These are phyloP conservation scores for Herpailurus yagouaroundi DNA, from an alignment of 2,113 vertebrate species.

Conservation along the genomic window DNA sequence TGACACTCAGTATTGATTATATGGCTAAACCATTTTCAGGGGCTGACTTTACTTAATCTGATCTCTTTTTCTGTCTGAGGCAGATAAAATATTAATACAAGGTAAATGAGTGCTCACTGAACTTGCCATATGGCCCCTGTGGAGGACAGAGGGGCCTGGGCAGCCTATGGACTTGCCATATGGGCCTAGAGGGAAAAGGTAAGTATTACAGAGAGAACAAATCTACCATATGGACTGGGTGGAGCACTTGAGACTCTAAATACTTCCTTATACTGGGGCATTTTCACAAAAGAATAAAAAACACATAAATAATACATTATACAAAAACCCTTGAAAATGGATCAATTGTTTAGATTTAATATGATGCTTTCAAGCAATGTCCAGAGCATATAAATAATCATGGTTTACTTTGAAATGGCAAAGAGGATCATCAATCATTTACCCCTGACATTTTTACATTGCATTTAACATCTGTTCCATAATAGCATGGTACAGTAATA, in stretches of 20 bases:
- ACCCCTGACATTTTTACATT: slow-evolving; percentile 89
- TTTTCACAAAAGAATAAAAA: slow-evolving; percentile 84
- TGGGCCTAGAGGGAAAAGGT: slow-evolving; percentile 87
- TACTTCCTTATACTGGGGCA: slow-evolving; percentile 80
- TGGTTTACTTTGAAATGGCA: slow-evolving; percentile 87
- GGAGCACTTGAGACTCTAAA: slow-evolving; percentile 81
- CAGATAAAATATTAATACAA: slow-evolving; percentile 86
- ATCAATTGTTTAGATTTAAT: slow-evolving; percentile 89
- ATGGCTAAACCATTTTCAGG: slow-evolving; percentile 76
- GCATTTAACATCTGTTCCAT: slow-evolving; percentile 88
- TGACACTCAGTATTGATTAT: slow-evolving; percentile 79
- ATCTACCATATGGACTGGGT: slow-evolving; percentile 88
- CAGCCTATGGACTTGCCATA: slow-evolving; percentile 86
- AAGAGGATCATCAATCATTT: slow-evolving; percentile 90
- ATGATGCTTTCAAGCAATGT: slow-evolving; percentile 88
- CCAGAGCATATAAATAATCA: slow-evolving; percentile 90
- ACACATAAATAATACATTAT: slow-evolving; percentile 87
- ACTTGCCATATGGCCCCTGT: slow-evolving; percentile 88
- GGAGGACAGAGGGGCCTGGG: slow-evolving; percentile 85
- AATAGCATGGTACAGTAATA: slow-evolving; percentile 82
- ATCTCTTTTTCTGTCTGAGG: slow-evolving; percentile 80
- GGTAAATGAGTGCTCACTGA: slow-evolving; percentile 85
- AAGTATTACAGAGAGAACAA: slow-evolving; percentile 84
- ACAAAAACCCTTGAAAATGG: slow-evolving; percentile 84
- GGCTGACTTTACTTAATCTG: slow-evolving; percentile 72